Evolutionary conservation across 1,140 invertebrate species (phyloP).

Genomic region (Brachionus manjavacas): DNA sequence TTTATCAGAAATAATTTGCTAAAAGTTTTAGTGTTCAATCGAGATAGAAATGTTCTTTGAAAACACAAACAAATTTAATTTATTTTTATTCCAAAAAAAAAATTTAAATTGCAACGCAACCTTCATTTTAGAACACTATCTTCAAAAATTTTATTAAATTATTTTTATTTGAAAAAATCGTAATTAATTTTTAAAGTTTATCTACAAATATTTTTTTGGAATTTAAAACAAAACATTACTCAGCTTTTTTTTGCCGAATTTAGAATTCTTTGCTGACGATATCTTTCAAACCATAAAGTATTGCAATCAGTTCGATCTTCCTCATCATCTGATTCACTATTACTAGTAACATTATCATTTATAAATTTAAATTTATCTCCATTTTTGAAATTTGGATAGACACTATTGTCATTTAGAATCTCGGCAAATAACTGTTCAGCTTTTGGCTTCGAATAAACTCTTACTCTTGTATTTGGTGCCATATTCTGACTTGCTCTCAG

Average conservation of each 20-base stretch:
- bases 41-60: no score
- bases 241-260: not conserved
- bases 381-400: slow-evolving; percentile 4
- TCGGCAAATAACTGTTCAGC: slow-evolving; percentile 1
- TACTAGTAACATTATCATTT: not conserved
- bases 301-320: not conserved
- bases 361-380: not conserved
- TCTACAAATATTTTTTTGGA: not conserved
- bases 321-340: slow-evolving; percentile 21
- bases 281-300: slow-evolving; percentile 12
- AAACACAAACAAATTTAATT: no score
- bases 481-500: slow-evolving; percentile 20
- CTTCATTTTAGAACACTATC: no score
- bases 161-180: not conserved
- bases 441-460: slow-evolving; percentile 22
- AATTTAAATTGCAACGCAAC: no score
- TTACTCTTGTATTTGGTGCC: not conserved
- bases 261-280: not conserved
- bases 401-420: not conserved
- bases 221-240: not conserved
- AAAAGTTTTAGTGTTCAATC: no score
- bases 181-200: not conserved
- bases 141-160: not conserved
- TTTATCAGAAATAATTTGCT: no score
- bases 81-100: no score